Conservation (phyloP, 2,113 vertebrate genomes). For the Anas platyrhynchos region DNA sequence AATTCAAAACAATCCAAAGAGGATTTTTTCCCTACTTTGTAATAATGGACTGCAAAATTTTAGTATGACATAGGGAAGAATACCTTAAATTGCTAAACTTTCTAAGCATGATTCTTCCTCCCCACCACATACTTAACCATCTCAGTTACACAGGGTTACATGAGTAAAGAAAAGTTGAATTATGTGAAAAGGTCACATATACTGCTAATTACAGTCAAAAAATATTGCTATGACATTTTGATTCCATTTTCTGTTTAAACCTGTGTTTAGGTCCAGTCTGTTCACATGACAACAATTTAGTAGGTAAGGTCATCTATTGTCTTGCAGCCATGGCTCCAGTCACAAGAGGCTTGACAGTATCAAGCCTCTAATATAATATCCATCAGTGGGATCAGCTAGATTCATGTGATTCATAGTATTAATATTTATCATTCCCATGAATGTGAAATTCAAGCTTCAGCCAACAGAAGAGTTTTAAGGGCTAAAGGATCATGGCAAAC, state of each 20-base stretch:
- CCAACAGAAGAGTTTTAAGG: background rate
- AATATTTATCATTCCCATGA: background rate
- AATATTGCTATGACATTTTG: background rate
- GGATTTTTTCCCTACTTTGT: background rate
- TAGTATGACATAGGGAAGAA: background rate
- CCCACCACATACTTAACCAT: background rate
- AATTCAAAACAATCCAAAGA: background rate
- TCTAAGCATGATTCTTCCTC: background rate
- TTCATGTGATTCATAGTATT: background rate
- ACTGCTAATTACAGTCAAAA: background rate
- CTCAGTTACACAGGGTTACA: background rate
- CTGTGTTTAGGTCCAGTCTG: background rate
- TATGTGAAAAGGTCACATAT: background rate
- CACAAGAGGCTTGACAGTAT: background rate
- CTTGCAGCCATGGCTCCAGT: background rate
- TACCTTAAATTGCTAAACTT: background rate
- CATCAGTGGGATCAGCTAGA: background rate
- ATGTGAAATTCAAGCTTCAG: background rate
- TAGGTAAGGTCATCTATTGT: background rate
- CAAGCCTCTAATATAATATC: background rate
- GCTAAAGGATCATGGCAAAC: background rate
- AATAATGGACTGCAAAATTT: background rate
- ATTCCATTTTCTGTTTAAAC: background rate
- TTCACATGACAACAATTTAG: background rate
- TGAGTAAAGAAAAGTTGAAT: background rate